Evolutionary conservation across 2,888 invertebrate genomes (phyloP), one percentile per base, ranked within the genome.

Genomic region (Lepetodrilus schrolli): DNA sequence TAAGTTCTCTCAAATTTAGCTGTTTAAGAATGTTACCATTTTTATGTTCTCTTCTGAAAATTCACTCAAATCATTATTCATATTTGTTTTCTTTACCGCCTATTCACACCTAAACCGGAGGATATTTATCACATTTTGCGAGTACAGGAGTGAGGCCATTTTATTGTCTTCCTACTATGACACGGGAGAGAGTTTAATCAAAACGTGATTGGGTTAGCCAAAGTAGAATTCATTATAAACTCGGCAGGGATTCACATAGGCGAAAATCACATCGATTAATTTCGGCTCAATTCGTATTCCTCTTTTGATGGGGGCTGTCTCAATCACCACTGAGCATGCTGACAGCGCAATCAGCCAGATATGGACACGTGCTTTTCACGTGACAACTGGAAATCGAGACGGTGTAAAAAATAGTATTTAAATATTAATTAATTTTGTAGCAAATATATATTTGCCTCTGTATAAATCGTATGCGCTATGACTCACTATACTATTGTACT

Each of bases 151-250:
- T 58, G 13, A 23, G 17, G 58, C 13, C 26, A 30, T n/a, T n/a
- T 4, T 13, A 58, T 30, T 1, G 58, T 23, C 58, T 5, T 48
- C 58, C 58, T 34, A 34, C 30, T 10, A 13, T 26, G 58, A 58
- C 26, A 58, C 34, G 58, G 58, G 26, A 26, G 58, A 13, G 34
- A 58, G 58, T 58, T 58, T 58, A 58, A 58, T 58, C 58, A 58
- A 58, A 58, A 58, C 26, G 58, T 58, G 58, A 58, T 58, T 58
- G 58, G 30, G 58, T 58, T 58, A 58, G 26, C 58, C 30, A 26
- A 13, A 58, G 58, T 26, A 58, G 26, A 58, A 58, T 58, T 58
- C 34, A 58, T 58, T 58, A 58, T 26, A 30, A 58, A 58, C 26
- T 17, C 58, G 10, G 58, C 58, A 58, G 58, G 58, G 58, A 30